A percentile compares a stretch with the other conserved stretches of the same genome.
These are phyloP conservation scores for Prionace glauca DNA, from an alignment of 2,797 vertebrate genomes.

Conservation along the genomic window DNA sequence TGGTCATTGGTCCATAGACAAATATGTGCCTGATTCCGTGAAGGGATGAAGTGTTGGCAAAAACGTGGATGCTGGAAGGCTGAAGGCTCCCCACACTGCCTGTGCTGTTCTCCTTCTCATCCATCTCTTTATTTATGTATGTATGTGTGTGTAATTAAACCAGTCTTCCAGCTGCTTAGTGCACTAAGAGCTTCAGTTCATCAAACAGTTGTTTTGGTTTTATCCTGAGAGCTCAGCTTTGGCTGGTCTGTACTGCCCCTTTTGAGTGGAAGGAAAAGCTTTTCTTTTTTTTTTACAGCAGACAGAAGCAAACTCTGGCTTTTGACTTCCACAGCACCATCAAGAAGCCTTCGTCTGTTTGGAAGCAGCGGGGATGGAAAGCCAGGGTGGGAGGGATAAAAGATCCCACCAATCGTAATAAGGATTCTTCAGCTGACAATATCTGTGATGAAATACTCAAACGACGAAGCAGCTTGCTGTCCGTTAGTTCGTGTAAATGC, in stretches of 20 bases:
- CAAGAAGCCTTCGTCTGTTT: conserved; percentile 65
- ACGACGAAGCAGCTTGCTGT: conserved; percentile 51
- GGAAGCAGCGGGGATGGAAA: conserved; percentile 74
- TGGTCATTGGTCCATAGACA: conserved; percentile 71
- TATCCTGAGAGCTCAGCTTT: conserved; percentile 40
- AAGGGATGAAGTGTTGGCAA: conserved; percentile 83
- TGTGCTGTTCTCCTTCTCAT: conserved; percentile 88
- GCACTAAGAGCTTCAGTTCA: conserved; percentile 40
- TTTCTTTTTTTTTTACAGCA: conserved; percentile 42
- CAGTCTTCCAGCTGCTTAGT: conserved; percentile 43
- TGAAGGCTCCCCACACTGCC: conserved; percentile 76
- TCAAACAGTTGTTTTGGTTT: conserved; percentile 43
- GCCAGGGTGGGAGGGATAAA: conserved; percentile 64
- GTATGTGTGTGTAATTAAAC: conserved; percentile 43
- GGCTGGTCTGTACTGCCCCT: conserved; percentile 48
- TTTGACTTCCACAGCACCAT: conserved; percentile 64
- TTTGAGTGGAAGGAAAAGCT: conserved; percentile 62
- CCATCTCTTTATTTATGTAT: conserved; percentile 64
- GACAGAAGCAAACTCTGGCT: conserved; percentile 65
- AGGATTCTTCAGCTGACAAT: conserved; percentile 60
- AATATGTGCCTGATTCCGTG: conserved; percentile 91
- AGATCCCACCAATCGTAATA: conserved; percentile 71
- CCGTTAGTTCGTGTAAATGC: conserved; percentile 59
- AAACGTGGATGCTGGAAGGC: conserved; percentile 83
- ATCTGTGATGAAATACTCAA: conserved; percentile 56